Percentiles rank a stretch among this genome's conserved stretches.
Evolutionary conservation across 1,140 invertebrate species (phyloP).

Genomic region (Drosophila ogumai): DNA sequence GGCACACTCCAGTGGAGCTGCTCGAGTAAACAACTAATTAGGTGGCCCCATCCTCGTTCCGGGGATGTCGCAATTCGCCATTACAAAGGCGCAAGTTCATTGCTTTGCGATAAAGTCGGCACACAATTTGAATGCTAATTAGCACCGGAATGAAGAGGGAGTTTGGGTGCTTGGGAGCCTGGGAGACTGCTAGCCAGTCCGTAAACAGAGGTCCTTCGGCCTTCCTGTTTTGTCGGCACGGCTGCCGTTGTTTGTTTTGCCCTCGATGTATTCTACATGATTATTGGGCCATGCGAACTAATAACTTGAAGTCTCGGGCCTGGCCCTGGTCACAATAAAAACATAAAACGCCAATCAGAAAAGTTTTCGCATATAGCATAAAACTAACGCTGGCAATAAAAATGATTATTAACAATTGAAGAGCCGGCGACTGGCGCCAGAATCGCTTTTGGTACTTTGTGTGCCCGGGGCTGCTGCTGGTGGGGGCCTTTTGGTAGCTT

Average conservation of each 20-base stretch:
- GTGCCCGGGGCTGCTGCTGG: conserved; percentile 6
- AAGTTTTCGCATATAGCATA: conserved; percentile 79
- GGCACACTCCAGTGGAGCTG: conserved; percentile 38
- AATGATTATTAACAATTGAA: conserved; percentile 84
- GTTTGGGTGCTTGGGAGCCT: neutral
- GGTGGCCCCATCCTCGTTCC: conserved; percentile 25
- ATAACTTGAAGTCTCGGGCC: conserved; percentile 65
- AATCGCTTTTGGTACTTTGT: conserved; percentile 43
- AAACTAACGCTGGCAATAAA: conserved; percentile 80
- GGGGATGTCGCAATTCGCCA: conserved; percentile 49
- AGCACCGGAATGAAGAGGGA: conserved; percentile 24
- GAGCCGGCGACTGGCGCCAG: conserved; percentile 76
- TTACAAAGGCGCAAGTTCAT: conserved; percentile 80
- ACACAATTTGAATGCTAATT: conserved; percentile 83
- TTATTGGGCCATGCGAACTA: conserved; percentile 77
- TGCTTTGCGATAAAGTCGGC: conserved; percentile 81
- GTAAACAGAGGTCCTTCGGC: conserved; percentile 45
- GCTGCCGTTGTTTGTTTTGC: conserved; percentile 46
- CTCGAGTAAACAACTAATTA: conserved; percentile 81
- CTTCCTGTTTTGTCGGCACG: conserved; percentile 49
- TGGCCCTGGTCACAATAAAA: conserved; percentile 70
- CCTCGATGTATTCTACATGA: conserved; percentile 61
- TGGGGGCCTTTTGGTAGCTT: conserved; percentile 60
- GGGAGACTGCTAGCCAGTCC: neutral
- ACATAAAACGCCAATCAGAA: conserved; percentile 80